Evolutionary conservation across 2,888 invertebrate species (phyloP), one percentile per base, ranked within the genome.

Genomic region (Drosophila stalkeri): DNA sequence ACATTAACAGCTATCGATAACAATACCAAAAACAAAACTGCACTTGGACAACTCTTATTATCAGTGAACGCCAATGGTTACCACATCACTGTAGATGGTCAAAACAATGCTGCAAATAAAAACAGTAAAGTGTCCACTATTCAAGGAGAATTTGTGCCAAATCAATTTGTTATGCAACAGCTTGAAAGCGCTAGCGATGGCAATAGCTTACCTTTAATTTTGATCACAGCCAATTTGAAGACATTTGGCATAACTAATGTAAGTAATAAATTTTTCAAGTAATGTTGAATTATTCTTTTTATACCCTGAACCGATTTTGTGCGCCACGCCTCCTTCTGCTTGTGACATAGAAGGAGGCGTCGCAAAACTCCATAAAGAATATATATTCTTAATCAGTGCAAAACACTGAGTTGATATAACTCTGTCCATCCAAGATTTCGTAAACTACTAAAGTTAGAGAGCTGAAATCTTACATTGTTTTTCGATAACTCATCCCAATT

Each of bases 61-160:
- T 96, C 97, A 16, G 96, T 98, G n/a, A 96, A 97, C 20, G 98
- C 98, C 0, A 98, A 98, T 94, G 98, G 99, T 12, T 99, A 98
- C 93, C 99, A 99, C 93, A 96, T 93, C 92, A 97, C 97, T 75
- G 96, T 98, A 33, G 95, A 96, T 70, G 95, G 97, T 8, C 94
- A 96, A 23, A 95, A 95, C 74, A 96, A 96, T 35, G 94, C 95
- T 62, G 94, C 95, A 6, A 96, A 96, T 89, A 94, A 95, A 79
- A 98, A 98, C 85, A 95, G 97, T 37, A 97, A 97, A 93, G 95
- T 99, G 20, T 95, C 96, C n/a, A 97, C 97, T 7, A 94, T 99
- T 57, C 96, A 98, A 92, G 98, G 97, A 27, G 97, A 96, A 93
- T 93, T 98, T 74, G 94, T 96, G 11, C 91, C 92, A 35, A 92